Conservation (phyloP, 2,113 vertebrate genomes). For the Peromyscus polionotus region DNA sequence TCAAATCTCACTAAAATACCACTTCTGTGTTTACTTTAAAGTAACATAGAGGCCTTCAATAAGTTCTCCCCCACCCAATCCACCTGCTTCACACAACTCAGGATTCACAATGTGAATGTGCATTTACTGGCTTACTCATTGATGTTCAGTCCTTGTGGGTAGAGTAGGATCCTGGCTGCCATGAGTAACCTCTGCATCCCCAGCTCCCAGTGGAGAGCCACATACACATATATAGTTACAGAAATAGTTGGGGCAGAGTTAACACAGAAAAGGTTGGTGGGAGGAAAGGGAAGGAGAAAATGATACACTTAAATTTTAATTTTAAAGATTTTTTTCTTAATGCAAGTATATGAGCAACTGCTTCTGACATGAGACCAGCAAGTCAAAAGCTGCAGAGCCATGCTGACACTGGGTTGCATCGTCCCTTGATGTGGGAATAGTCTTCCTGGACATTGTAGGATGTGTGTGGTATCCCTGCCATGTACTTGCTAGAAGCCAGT, state of each 20-base stretch:
- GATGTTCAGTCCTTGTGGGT: not conserved
- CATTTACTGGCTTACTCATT: not conserved
- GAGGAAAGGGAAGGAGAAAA: not conserved
- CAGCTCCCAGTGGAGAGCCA: too few species aligned
- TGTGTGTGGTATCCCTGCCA: not conserved
- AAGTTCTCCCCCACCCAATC: not conserved
- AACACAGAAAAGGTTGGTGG: not conserved
- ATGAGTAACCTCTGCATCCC: not conserved
- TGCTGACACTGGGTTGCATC: not conserved
- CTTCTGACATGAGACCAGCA: not conserved
- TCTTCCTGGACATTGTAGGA: not conserved
- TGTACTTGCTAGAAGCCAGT: not conserved
- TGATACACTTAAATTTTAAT: not conserved
- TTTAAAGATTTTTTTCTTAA: not conserved
- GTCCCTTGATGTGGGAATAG: not conserved
- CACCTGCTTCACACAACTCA: too few species aligned
- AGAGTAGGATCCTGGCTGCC: not conserved
- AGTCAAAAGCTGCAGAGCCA: not conserved
- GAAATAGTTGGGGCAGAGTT: not conserved
- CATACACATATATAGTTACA: too few species aligned
- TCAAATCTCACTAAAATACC: not conserved
- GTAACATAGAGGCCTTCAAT: not conserved
- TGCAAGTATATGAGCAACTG: not conserved
- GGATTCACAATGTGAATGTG: not conserved
- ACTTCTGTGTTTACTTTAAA: not conserved